Base-by-base conservation (phyloP, 2,797 vertebrate genomes). In the Lacerta bilineata region DNA sequence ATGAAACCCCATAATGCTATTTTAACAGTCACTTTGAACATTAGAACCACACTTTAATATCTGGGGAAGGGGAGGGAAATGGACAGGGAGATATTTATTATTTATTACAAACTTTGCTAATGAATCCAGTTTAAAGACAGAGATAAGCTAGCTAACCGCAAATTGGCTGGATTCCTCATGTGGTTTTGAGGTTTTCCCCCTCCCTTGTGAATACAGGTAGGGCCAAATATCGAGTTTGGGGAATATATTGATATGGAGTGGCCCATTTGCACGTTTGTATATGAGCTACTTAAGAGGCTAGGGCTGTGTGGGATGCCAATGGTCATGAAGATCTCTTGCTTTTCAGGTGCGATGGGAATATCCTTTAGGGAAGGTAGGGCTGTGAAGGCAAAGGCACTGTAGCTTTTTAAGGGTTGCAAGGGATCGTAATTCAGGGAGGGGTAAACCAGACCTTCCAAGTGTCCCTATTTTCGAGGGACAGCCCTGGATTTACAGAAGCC, bases 21-120 rank as follows among this genome's bases (percentile, higher is more conserved):
- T 93, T 92, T 88, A 87, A 71, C 89, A 94, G 84, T 74, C 88
- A 55, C 25, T 92, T 92, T 75, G 15, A 68, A 88, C 25, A 83
- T 59, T 55, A 59, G 29, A 85, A 76, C 33, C 33, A 80, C 71
- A 29, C n/a, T 84, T 55, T 90, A 80, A 85, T 90, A 76, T 88
- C 39, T 41, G 41, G 55, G 6, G 27, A n/a, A 10, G 1, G 5
- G 46, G 18, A 7, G 25, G 68, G 76, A 36, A 83, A 78, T 80
- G n/a, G 43, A 87, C 74, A 88, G 75, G 29, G 33, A 88, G 50
- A 1, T 2, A 23, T 81, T 80, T 83, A 87, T 76, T 91, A 68
- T 82, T 87, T 92, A 20, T 85, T 71, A 78, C 39, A 77, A 64
- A 79, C 13, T 17, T 89, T 77, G 71, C 72, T 77, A 82, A 79